Evolutionary conservation across 1,140 invertebrate genomes (phyloP), one percentile per base, ranked within the genome.

Genomic region (Temnothorax longispinosus): DNA sequence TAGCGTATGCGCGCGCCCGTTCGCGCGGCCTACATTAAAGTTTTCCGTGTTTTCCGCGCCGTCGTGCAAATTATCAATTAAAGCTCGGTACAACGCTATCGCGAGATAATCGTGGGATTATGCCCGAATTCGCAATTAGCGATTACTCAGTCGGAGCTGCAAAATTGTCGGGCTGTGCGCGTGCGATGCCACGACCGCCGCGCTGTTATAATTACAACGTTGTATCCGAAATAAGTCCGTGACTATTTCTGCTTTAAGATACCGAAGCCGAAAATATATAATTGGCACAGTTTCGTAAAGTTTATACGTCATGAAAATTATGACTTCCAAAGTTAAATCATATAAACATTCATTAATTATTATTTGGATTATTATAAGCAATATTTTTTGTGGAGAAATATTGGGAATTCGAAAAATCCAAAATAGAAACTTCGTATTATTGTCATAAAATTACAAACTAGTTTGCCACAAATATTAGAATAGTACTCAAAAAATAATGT

Each of bases 81-180:
- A 69, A 71, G 15, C 77, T 41, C 64, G 35, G 62, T 81, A 67
- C 44, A 80, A 80, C 47, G 47, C n/a, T 80, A 80, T 80, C 77
- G 47, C 62, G 64, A 47, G 64, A 81, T 81, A 65, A 81, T 81
- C 77, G n/a, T 38, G 77, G 77, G 64, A 71, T 81, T 81, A 81
- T 81, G 47, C 77, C 50, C 77, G 64, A 81, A 71, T 81, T 81
- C 35, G 64, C 64, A 88, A 88, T 88, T 87, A 71, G 77, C 74
- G 74, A 71, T 64, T 64, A 60, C 21, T 52, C 47, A 54, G 85
- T 38, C 56, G 15, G 27, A 18, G 38, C 32, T 65, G 54, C 62
- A 47, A 71, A 78, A 72, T 76, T 52, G 69, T 77, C 32, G 62
- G 64, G 67, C 27, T 27, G 58, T 74, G 50, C 47, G 58, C 54